Conservation (phyloP, 2,888 invertebrate genomes). For the Idaea aversata region DNA sequence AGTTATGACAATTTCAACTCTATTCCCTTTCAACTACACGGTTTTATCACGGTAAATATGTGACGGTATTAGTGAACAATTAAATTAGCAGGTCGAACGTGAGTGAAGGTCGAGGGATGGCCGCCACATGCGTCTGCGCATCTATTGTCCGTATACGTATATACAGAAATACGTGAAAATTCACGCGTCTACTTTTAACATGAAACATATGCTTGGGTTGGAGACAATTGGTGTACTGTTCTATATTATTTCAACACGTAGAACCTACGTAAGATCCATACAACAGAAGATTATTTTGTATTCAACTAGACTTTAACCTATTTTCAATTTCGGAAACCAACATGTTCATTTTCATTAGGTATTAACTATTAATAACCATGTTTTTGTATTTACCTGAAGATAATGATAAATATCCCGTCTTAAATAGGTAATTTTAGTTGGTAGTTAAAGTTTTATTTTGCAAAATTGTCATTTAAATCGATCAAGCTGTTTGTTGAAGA, state of each 20-base stretch:
- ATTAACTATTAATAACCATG: no score
- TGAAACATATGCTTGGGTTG: background rate
- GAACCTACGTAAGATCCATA: background rate
- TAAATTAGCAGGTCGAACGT: slow-evolving; percentile 51
- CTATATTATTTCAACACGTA: background rate
- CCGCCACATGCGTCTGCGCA: slow-evolving; percentile 40
- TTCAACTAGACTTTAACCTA: no score
- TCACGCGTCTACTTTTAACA: background rate
- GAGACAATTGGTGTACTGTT: background rate
- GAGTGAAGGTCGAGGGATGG: slow-evolving; percentile 43
- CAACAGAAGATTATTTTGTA: no score
- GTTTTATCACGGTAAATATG: slow-evolving; percentile 4
- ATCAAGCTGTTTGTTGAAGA: no score
- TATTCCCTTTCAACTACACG: background rate
- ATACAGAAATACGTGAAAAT: background rate
- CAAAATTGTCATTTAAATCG: no score
- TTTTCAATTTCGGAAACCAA: no score
- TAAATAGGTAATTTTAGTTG: no score
- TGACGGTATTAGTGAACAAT: slow-evolving; percentile 35
- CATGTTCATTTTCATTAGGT: no score
- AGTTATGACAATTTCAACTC: slow-evolving; percentile 1
- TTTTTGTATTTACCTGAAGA: no score
- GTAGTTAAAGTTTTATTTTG: no score
- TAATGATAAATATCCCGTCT: no score
- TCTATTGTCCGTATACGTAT: background rate